A percentile compares a stretch with the other conserved stretches of the same genome.
Conservation (phyloP, 2,113 vertebrate genomes). For the Dryoscopus gambensis region DNA sequence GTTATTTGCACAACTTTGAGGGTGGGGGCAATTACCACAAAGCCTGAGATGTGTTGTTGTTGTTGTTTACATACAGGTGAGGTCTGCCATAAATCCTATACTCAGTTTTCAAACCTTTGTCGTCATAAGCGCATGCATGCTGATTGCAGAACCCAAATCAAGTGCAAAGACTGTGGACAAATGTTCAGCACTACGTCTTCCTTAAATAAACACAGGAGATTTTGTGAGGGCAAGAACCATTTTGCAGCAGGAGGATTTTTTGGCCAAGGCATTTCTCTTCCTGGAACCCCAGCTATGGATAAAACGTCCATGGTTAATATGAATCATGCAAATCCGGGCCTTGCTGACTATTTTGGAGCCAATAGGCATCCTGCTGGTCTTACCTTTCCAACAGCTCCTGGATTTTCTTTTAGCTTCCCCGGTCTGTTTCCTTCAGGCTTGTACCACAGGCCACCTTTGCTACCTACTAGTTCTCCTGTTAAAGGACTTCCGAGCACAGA, state of each 20-base stretch:
- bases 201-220: constrained; percentile 98
- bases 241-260: constrained; percentile 97
- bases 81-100: constrained; percentile 99
- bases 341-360: constrained; percentile 97
- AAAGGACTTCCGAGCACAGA: constrained; percentile 86
- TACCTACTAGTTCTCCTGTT: constrained; percentile 89
- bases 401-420: constrained; percentile 97
- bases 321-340: constrained; percentile 89
- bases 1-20: constrained; percentile 66
- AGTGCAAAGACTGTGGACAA: constrained; percentile 99
- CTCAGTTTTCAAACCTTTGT: constrained; percentile 99
- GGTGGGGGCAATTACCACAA: constrained; percentile 68
- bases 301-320: constrained; percentile 91
- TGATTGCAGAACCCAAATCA: constrained; percentile 99
- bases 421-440: constrained; percentile 97
- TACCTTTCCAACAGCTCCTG: constrained; percentile 93
- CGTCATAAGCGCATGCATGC: constrained; percentile 99
- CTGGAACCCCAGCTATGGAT: constrained; percentile 90
- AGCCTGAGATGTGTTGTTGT: constrained; percentile 79
- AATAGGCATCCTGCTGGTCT: constrained; percentile 94
- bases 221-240: constrained; percentile 99
- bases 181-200: constrained; percentile 99
- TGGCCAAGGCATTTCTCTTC: constrained; percentile 94
- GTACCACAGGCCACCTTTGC: constrained; percentile 94
- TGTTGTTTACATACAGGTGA: constrained; percentile 89